A percentile compares a stretch with the other conserved stretches of the same genome.
Conservation (phyloP, 2,113 vertebrate species). For the Trogon surrucura region DNA sequence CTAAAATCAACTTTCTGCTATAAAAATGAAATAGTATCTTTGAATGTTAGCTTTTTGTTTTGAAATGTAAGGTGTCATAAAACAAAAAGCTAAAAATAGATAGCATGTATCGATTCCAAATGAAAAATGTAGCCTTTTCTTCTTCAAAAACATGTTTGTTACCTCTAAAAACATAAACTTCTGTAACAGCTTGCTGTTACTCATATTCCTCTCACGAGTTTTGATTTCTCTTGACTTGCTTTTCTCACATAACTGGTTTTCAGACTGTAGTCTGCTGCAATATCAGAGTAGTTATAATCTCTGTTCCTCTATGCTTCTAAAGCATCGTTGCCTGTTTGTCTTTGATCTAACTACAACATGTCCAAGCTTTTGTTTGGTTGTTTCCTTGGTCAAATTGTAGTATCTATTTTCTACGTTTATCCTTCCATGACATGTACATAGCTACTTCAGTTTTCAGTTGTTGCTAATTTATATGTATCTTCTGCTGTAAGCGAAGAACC, state of each 20-base stretch:
- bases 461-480: background rate
- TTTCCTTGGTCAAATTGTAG: background rate
- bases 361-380: background rate
- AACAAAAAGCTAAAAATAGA: background rate
- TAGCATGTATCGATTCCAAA: background rate
- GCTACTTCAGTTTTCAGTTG: background rate
- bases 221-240: background rate
- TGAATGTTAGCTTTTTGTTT: conserved; percentile 3
- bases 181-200: background rate
- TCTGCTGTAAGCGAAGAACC: background rate
- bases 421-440: too few relatives aligned
- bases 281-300: background rate
- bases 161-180: background rate
- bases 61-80: background rate
- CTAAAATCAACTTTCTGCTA: conserved; percentile 24
- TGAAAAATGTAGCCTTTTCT: background rate
- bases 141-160: background rate
- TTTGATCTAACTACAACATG: background rate
- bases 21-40: background rate
- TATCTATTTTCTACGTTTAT: background rate
- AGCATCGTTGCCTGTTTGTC: background rate
- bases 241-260: background rate
- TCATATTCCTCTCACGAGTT: background rate
- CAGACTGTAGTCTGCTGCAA: background rate
- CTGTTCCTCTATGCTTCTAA: background rate